Evolutionary conservation across 1,140 invertebrate genomes (phyloP).

Genomic region (Neodiprion virginianus): DNA sequence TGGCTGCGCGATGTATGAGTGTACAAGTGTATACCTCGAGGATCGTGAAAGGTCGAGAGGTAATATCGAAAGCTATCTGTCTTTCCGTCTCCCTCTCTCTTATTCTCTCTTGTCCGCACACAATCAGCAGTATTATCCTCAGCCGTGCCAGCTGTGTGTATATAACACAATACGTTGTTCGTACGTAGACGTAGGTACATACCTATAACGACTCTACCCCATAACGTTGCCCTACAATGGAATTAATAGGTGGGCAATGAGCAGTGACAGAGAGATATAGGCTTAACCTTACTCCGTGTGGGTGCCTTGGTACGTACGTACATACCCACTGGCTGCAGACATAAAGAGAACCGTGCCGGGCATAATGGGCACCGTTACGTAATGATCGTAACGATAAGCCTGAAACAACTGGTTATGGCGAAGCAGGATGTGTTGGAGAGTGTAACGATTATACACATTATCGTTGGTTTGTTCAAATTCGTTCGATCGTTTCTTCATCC

Average conservation of each 20-base stretch:
- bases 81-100: neutral
- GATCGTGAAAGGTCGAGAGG: slow-evolving; percentile 3
- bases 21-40: neutral
- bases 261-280: neutral
- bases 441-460: neutral
- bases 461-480: too few species aligned
- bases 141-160: too few species aligned
- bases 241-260: slow-evolving; percentile 1
- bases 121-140: too few species aligned
- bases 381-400: neutral
- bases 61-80: neutral
- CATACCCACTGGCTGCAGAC: neutral
- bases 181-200: neutral
- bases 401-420: slow-evolving; percentile 1
- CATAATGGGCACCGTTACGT: slow-evolving; percentile 2
- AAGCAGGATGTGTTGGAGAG: slow-evolving; percentile 4
- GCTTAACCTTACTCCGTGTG: too few species aligned
- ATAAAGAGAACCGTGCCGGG: neutral
- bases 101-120: neutral
- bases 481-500: too few species aligned
- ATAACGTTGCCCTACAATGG: neutral
- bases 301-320: too few species aligned
- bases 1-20: too few species aligned
- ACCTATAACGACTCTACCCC: neutral
- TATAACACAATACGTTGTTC: too few species aligned